These are phyloP conservation scores for Megalonaias nervosa DNA, from an alignment of 1,140 invertebrate species.

Conservation along the genomic window DNA sequence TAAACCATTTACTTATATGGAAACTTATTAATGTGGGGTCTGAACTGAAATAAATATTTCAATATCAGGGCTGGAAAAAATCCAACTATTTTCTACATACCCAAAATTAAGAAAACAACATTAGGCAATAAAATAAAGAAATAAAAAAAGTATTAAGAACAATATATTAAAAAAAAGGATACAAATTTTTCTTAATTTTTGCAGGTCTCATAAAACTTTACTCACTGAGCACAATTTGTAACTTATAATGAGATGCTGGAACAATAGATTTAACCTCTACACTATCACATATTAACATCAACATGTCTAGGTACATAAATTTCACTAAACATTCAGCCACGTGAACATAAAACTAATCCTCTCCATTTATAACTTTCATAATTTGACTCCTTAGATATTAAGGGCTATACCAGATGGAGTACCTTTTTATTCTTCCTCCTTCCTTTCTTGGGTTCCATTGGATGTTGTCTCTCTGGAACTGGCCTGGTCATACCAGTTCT, in stretches of 20 bases:
- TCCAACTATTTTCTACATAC: too few relatives aligned
- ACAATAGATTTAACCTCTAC: neutral
- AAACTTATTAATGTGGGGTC: too few relatives aligned
- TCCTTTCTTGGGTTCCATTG: conserved; percentile 37
- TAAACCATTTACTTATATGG: too few relatives aligned
- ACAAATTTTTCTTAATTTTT: too few relatives aligned
- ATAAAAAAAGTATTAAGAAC: too few relatives aligned
- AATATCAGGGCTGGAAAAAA: too few relatives aligned
- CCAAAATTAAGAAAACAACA: too few relatives aligned
- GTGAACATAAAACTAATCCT: neutral
- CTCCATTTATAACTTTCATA: neutral
- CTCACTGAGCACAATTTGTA: too few relatives aligned
- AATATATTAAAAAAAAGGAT: too few relatives aligned
- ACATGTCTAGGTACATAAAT: neutral
- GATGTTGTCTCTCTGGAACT: conserved; percentile 44
- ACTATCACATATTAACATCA: neutral
- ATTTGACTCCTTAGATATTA: neutral
- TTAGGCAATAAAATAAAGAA: too few relatives aligned
- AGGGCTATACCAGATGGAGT: conserved; percentile 17
- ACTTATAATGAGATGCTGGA: neutral
- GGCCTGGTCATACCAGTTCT: conserved; percentile 75
- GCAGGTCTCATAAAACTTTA: too few relatives aligned
- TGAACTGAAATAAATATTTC: too few relatives aligned
- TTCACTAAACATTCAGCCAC: conserved; percentile 22
- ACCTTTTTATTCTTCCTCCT: conserved; percentile 73